phyloP scores from a whole-genome alignment of 2,797 vertebrate species.

The Tamandua tetradactyla region DNA sequence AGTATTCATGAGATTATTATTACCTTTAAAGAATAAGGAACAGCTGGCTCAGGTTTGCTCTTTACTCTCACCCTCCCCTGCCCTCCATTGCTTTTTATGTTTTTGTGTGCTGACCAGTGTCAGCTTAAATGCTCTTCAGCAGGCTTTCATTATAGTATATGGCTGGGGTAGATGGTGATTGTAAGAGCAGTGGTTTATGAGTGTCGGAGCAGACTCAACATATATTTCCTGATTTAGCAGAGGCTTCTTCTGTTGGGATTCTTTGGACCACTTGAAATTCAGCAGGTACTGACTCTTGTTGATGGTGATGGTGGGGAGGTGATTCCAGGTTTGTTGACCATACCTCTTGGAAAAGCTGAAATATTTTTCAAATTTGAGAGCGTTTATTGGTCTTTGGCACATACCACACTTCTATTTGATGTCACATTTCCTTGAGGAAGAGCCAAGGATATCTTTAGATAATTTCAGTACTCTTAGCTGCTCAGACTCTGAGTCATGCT shows the following conservation, averaged over 20 bases:
- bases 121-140: background rate
- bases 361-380: conserved; percentile 29
- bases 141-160: background rate
- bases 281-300: background rate
- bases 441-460: conserved; percentile 63
- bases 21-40: conserved; percentile 7
- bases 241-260: background rate
- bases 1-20: background rate
- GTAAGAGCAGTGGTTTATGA: background rate
- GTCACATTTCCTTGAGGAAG: conserved; percentile 19
- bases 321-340: background rate
- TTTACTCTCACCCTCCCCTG: background rate
- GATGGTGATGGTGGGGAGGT: no score
- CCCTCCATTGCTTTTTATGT: background rate
- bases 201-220: background rate
- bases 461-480: conserved; percentile 39
- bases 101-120: background rate
- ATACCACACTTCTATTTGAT: conserved; percentile 14
- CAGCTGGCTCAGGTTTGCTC: background rate
- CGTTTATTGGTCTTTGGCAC: conserved; percentile 11
- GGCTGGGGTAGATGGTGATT: background rate
- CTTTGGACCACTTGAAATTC: background rate
- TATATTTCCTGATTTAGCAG: conserved; percentile 7
- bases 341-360: background rate
- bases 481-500: conserved; percentile 16